Evolutionary conservation across 2,113 vertebrate genomes (phyloP), one percentile per base, ranked within the genome.

Genomic region (Gobius niger): DNA sequence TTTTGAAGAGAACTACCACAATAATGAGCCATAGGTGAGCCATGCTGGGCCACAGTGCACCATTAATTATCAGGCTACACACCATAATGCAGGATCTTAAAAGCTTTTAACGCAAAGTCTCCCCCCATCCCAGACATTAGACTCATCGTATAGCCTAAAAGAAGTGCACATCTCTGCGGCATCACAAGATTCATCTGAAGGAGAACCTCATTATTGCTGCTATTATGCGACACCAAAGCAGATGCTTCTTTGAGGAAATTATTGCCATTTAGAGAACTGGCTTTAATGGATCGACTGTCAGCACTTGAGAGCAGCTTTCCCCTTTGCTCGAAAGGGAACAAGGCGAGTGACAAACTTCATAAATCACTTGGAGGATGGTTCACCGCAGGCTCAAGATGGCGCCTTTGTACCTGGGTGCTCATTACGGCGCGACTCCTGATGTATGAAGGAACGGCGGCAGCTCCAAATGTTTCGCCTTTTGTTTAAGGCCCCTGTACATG

Each of bases 271-370:
- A 57, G 67, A 78, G 83, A 87, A 77, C 67, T 47, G 60, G 75
- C 80, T 87, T 78, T 84, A 84, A 89, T 86, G 81, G 85, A 88
- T 80, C 76, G 76, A 71, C 80, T 80, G 78, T 75, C 82, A 60
- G 85, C 79, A 60, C 78, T 86, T 89, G 70, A 77, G 75, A 83
- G 70, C 63, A 69, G 60, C 75, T 81, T 73, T 76, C 81, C 60
- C 64, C 52, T 24, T 72, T 40, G 72, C 70, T 82, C 40, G 47
- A 80, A 54, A 68, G 65, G 76, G 78, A 83, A 87, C 75, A 71
- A 73, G 76, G 76, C 59, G 76, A 81, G 70, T 82, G 81, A 87
- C 87, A 77, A 85, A 87, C 72, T 81, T 85, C 81, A 92, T 92
- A 88, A 86, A 87, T 90, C 85, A 85, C 76, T 65, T 40, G 56